Percentiles rank a stretch among this genome's conserved stretches.
Conservation (phyloP, 37 sponge, comb jelly and placozoan species). For the Spongilla lacustris region DNA sequence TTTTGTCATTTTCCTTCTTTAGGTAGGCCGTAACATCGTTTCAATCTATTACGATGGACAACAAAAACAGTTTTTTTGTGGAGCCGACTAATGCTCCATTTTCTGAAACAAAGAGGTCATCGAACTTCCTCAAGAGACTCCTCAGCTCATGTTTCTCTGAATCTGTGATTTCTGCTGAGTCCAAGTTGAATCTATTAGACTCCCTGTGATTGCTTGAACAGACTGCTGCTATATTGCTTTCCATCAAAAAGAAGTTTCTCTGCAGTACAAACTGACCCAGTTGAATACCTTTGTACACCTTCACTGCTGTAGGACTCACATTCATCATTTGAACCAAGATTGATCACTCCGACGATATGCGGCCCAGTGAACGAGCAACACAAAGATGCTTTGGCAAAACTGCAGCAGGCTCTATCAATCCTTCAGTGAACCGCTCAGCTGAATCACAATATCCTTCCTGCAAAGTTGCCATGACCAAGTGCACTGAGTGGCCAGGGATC, state of each 20-base stretch:
- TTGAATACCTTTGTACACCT: background rate
- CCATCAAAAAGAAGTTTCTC: background rate
- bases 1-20: too few species aligned
- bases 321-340: slow-evolving; percentile 17
- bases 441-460: background rate
- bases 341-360: background rate
- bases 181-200: background rate
- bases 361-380: slow-evolving; percentile 17
- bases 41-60: too few species aligned
- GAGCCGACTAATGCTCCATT: background rate
- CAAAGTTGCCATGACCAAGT: too few species aligned
- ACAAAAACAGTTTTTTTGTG: too few species aligned
- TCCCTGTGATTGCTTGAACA: background rate
- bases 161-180: background rate
- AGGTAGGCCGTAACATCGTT: too few species aligned
- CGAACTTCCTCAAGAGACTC: background rate
- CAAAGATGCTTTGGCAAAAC: slow-evolving; percentile 8
- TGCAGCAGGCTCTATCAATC: background rate
- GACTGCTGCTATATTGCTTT: background rate
- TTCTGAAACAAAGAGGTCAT: background rate
- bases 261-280: background rate
- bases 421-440: background rate
- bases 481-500: background rate
- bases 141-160: background rate
- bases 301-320: slow-evolving; percentile 10